Evolutionary conservation across 1,140 invertebrate species (phyloP).

Genomic region (Uloborus diversus): DNA sequence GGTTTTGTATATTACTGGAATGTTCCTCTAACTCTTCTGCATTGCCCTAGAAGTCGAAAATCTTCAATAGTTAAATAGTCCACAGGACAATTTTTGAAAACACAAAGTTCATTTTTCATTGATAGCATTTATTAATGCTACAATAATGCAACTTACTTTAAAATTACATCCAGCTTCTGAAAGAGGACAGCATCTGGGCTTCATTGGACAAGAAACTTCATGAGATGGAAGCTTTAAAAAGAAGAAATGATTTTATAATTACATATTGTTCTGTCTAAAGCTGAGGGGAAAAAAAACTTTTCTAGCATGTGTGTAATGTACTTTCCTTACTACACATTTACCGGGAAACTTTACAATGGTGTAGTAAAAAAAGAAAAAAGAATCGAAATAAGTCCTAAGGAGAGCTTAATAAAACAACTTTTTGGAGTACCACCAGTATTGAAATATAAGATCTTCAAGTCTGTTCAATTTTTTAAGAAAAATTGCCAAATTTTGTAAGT

Average conservation of each 20-base stretch:
- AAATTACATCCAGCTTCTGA: conserved; percentile 30
- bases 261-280: neutral
- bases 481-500: no score
- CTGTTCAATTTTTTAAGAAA: no score
- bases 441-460: no score
- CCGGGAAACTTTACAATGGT: neutral
- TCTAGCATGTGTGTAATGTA: neutral
- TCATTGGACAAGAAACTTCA: conserved; percentile 41
- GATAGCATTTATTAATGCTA: no score
- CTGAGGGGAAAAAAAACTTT: no score
- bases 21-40: conserved; percentile 42
- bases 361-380: neutral
- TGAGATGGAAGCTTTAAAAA: conserved; percentile 23
- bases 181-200: conserved; percentile 32
- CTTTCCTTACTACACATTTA: neutral
- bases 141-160: conserved; percentile 43
- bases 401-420: neutral
- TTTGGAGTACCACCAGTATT: neutral
- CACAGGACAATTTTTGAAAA: no score
- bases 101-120: no score
- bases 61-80: no score
- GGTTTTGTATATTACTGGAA: conserved; percentile 17
- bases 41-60: conserved; percentile 21
- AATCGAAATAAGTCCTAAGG: neutral
- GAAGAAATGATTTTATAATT: neutral